These are phyloP conservation scores for Tinea pellionella DNA, from an alignment of 2,888 invertebrate genomes.

Conservation along the genomic window DNA sequence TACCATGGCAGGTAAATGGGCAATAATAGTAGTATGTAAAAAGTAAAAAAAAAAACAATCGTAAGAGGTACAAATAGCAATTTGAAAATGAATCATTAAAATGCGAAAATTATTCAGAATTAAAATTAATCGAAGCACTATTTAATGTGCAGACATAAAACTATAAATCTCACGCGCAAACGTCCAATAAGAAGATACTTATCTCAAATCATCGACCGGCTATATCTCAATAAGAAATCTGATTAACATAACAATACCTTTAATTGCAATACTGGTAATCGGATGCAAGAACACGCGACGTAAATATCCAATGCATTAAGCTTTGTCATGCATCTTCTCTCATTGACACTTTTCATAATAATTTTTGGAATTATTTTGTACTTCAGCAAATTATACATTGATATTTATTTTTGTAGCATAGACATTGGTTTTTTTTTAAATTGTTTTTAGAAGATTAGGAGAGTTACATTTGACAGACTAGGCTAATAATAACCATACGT, in stretches of 20 bases:
- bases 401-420: too few species aligned
- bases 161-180: conserved; percentile 36
- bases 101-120: not conserved
- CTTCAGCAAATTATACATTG: too few species aligned
- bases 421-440: too few species aligned
- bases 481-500: too few species aligned
- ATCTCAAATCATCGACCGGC: conserved; percentile 32
- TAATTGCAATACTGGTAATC: conserved; percentile 20
- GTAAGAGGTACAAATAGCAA: too few species aligned
- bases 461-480: too few species aligned
- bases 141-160: conserved; percentile 17
- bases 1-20: too few species aligned
- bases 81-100: not conserved
- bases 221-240: conserved; percentile 31
- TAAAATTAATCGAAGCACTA: not conserved
- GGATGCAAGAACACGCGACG: conserved; percentile 1
- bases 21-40: too few species aligned
- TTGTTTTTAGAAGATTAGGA: too few species aligned
- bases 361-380: not conserved
- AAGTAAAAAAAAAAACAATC: too few species aligned
- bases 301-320: not conserved
- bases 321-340: not conserved
- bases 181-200: conserved; percentile 39
- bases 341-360: not conserved
- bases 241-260: conserved; percentile 34